A percentile compares a stretch with the other conserved stretches of the same genome.
These are phyloP conservation scores for Tylochromis polylepis DNA, from an alignment of 2,113 vertebrate species.

Conservation along the genomic window DNA sequence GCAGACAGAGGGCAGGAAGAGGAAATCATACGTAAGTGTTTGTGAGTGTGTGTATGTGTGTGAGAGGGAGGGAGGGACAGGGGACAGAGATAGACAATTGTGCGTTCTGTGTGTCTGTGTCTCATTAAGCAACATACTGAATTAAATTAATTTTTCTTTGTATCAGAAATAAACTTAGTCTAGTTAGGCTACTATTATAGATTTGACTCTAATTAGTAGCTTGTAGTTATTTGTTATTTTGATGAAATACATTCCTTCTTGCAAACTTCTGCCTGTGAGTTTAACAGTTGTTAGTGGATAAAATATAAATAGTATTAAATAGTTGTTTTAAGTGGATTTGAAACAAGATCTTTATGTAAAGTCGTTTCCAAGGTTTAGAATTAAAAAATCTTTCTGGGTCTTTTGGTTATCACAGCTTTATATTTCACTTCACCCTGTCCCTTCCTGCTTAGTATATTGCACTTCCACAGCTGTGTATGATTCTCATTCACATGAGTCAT, in stretches of 20 bases:
- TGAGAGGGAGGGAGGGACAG: background rate
- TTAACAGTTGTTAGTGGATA: background rate
- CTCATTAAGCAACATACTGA: background rate
- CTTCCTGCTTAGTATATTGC: background rate
- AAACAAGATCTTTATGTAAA: no score
- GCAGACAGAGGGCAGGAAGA: background rate
- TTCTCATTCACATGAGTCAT: constrained; percentile 18
- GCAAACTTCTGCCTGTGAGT: no score
- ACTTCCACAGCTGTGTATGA: background rate
- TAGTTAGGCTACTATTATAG: background rate
- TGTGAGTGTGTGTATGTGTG: background rate
- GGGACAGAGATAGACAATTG: background rate
- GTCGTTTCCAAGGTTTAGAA: background rate
- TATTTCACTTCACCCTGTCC: background rate
- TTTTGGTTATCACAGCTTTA: background rate
- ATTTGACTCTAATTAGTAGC: background rate
- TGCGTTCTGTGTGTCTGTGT: background rate
- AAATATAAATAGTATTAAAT: background rate
- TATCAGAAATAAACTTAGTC: background rate
- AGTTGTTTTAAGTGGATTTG: no score
- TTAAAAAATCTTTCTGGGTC: background rate
- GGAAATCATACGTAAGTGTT: background rate
- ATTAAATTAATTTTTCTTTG: background rate
- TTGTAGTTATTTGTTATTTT: no score
- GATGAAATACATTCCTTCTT: no score